Percentiles rank a stretch among this genome's conserved stretches.
phyloP scores from a whole-genome alignment of 2,888 invertebrate genomes.

The Tanytarsus gracilentus region DNA sequence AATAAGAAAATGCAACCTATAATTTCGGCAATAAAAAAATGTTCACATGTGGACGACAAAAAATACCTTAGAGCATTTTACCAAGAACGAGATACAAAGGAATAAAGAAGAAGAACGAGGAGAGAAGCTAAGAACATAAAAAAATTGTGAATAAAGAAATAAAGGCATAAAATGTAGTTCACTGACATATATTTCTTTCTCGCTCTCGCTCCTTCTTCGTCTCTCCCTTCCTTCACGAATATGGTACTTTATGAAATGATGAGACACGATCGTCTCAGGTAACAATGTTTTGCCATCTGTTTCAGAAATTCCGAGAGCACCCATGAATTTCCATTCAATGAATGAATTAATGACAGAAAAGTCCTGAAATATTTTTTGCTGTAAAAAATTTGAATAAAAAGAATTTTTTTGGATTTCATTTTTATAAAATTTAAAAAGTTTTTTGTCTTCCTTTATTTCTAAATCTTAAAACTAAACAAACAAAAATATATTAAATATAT shows the following conservation, averaged over 20 bases:
- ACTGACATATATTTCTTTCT: slow-evolving; percentile 27
- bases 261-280: slow-evolving; percentile 23
- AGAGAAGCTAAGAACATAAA: slow-evolving; percentile 18
- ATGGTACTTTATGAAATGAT: slow-evolving; percentile 29
- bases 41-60: neutral
- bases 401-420: neutral
- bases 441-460: neutral
- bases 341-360: neutral
- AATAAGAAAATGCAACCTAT: neutral
- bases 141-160: slow-evolving; percentile 14
- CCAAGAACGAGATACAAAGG: slow-evolving; percentile 10
- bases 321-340: slow-evolving; percentile 18
- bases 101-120: neutral
- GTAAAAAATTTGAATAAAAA: neutral
- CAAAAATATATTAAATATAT: slow-evolving; percentile 27
- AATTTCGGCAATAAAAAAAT: neutral
- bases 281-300: slow-evolving; percentile 23
- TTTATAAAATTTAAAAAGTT: neutral
- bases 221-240: neutral
- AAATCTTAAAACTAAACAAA: slow-evolving; percentile 28
- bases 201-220: neutral
- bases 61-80: slow-evolving; percentile 1
- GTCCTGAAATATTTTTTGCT: neutral
- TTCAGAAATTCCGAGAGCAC: neutral
- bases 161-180: slow-evolving; percentile 27